A percentile compares a stretch with the other conserved stretches of the same genome.
Conservation (phyloP, 2,888 invertebrate species). For the Hydroisotoma schaefferi region DNA sequence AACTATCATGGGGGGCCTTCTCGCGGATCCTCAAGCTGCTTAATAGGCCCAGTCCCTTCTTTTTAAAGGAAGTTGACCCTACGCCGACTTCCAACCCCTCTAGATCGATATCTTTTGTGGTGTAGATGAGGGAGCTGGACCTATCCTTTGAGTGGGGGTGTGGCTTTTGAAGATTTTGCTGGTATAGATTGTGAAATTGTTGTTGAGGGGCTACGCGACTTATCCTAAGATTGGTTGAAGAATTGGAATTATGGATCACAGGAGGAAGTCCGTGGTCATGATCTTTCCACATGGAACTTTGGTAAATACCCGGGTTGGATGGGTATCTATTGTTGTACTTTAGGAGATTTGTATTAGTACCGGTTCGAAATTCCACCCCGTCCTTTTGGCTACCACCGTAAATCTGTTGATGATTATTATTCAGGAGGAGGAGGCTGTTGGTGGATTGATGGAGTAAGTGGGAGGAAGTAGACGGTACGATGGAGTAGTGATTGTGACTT, state of each 20-base stretch:
- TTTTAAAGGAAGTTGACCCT: conserved; percentile 18
- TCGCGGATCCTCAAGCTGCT: conserved; percentile 1
- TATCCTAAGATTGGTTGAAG: conserved; percentile 15
- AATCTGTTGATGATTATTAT: conserved; percentile 19
- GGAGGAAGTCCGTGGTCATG: conserved; percentile 34
- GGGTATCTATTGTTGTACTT: conserved; percentile 32
- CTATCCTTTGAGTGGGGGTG: conserved; percentile 7
- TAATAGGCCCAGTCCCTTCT: no score
- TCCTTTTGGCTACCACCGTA: conserved; percentile 33
- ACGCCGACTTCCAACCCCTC: not conserved
- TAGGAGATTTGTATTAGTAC: conserved; percentile 27
- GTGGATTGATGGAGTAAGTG: conserved; percentile 28
- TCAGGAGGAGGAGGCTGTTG: conserved; percentile 28
- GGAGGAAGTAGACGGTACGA: conserved; percentile 6
- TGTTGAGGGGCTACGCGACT: conserved; percentile 13
- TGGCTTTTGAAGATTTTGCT: conserved; percentile 12
- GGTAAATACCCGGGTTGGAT: conserved; percentile 32
- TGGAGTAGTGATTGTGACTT: not conserved
- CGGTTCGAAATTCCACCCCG: conserved; percentile 25
- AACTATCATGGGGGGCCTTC: conserved; percentile 8
- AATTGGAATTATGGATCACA: no score
- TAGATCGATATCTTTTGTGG: conserved; percentile 27
- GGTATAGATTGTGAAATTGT: conserved; percentile 12
- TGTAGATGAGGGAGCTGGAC: conserved; percentile 23
- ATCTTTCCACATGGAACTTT: conserved; percentile 19